Evolutionary conservation across 1,140 invertebrate species (phyloP).

Genomic region (Dryas iulia): DNA sequence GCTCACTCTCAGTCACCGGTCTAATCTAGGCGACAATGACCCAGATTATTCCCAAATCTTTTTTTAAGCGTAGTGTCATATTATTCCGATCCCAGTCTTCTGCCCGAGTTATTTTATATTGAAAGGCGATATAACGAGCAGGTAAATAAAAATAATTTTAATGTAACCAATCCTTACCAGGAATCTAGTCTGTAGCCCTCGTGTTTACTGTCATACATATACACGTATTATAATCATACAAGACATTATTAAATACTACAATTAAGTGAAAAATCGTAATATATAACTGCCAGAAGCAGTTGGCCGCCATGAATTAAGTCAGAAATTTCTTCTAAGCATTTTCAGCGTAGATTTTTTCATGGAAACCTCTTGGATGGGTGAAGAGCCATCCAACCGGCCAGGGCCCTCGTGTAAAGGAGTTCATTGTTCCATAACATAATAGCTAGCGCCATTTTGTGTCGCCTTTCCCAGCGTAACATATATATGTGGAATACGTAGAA

Average conservation of each 20-base stretch:
- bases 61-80: too few relatives aligned
- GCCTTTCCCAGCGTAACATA: conserved; percentile 18
- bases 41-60: too few relatives aligned
- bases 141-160: too few relatives aligned
- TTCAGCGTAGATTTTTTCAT: conserved; percentile 33
- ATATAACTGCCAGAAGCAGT: neutral
- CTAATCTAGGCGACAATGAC: too few relatives aligned
- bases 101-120: too few relatives aligned
- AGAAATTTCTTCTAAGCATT: conserved; percentile 20
- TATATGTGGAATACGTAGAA: neutral
- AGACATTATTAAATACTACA: neutral
- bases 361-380: conserved; percentile 24
- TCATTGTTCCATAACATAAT: conserved; percentile 45
- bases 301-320: conserved; percentile 13
- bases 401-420: conserved; percentile 29
- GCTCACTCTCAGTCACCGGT: too few relatives aligned
- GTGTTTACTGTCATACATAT: too few relatives aligned
- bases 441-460: conserved; percentile 39
- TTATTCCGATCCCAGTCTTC: too few relatives aligned
- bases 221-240: neutral
- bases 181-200: too few relatives aligned
- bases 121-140: too few relatives aligned
- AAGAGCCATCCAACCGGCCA: conserved; percentile 28
- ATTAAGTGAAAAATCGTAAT: neutral
- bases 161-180: too few relatives aligned